phyloP scores from a whole-genome alignment of 2,888 invertebrate genomes.

The Periphyllus acericola region DNA sequence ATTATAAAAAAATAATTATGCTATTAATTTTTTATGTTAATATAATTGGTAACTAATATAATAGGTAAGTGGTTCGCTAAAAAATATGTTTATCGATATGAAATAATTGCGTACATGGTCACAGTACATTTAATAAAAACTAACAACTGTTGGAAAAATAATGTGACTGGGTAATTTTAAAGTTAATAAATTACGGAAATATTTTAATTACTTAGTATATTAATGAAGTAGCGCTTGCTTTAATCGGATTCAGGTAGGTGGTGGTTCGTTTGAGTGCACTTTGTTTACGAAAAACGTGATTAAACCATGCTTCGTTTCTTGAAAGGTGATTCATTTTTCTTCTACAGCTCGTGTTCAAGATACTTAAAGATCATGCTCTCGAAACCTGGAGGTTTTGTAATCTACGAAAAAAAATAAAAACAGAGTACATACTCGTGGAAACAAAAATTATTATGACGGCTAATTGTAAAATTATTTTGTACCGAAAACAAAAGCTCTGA shows the following conservation, averaged over 20 bases:
- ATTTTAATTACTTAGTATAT: conserved; percentile 27
- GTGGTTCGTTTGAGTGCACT: conserved; percentile 25
- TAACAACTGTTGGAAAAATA: neutral
- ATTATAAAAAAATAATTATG: neutral
- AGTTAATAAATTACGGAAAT: neutral
- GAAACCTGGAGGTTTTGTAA: neutral
- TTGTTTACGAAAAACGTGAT: conserved; percentile 7
- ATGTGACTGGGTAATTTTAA: neutral
- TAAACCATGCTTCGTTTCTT: neutral
- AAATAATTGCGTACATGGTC: neutral
- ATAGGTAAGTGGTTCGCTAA: neutral
- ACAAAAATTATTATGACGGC: conserved; percentile 51
- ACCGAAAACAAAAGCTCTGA: conserved; percentile 48
- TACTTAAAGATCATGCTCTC: neutral
- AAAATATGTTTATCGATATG: neutral
- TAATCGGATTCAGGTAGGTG: neutral
- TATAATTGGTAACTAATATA: neutral
- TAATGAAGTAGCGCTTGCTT: conserved; percentile 1
- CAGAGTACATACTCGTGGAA: neutral
- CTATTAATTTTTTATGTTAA: neutral
- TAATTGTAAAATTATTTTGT: conserved; percentile 60
- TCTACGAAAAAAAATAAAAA: neutral
- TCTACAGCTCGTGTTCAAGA: neutral
- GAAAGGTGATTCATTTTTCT: neutral
- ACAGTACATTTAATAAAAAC: neutral